Evolutionary conservation across 2,888 invertebrate species (phyloP).

Genomic region (Chrysolina haemoptera): DNA sequence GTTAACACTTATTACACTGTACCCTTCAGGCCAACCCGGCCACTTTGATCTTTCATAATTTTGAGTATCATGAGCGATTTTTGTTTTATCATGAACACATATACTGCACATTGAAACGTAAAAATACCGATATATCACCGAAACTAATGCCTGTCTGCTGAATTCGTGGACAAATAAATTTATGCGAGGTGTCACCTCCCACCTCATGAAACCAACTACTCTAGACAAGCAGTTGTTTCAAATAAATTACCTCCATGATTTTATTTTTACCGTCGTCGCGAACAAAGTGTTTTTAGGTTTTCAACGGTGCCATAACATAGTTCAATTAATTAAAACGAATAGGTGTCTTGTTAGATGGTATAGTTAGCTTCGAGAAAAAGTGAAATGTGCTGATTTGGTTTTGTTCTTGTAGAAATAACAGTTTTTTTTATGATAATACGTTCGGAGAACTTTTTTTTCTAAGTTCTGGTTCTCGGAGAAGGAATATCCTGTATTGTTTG

Average conservation of each 20-base stretch:
- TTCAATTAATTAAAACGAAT: conserved; percentile 41
- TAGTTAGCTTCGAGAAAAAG: conserved; percentile 23
- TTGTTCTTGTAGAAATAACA: background rate
- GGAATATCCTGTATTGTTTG: too few relatives aligned
- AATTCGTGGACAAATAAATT: conserved; percentile 47
- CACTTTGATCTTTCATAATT: conserved; percentile 17
- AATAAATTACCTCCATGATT: conserved; percentile 48
- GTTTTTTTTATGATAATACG: too few relatives aligned
- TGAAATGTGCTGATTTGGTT: background rate
- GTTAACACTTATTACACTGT: background rate
- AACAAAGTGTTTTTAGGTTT: conserved; percentile 40
- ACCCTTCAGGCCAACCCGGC: background rate
- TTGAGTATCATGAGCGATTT: conserved; percentile 40
- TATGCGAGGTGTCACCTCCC: conserved; percentile 43
- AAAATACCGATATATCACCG: conserved; percentile 49
- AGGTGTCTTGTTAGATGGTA: conserved; percentile 37
- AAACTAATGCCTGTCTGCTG: conserved; percentile 46
- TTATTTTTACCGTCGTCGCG: conserved; percentile 49
- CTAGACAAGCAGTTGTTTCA: conserved; percentile 48
- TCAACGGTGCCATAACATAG: conserved; percentile 32
- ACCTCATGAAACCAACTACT: conserved; percentile 35
- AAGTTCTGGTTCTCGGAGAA: too few relatives aligned
- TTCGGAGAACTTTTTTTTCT: too few relatives aligned
- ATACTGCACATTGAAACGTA: conserved; percentile 40
- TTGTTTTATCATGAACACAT: conserved; percentile 41